Evolutionary conservation across 2,888 invertebrate species (phyloP), one percentile per base, ranked within the genome.

Genomic region (Coecobrya sp.): DNA sequence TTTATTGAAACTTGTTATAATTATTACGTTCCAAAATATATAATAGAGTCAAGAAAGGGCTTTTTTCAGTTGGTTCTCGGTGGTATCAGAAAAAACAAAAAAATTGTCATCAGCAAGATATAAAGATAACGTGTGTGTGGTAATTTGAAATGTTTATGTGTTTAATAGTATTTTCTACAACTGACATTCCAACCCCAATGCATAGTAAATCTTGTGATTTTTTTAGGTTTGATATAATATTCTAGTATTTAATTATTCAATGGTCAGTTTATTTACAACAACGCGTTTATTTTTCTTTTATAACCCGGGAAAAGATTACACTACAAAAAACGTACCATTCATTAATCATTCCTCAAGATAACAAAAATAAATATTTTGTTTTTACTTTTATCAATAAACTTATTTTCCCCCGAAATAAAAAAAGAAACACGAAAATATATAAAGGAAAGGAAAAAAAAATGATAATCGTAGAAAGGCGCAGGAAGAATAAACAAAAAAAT

Each of bases 401-500:
- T n/a, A n/a, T n/a, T 2, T 27, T 27, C 65, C 68, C 68, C 36
- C n/a, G 3, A 8, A 68, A 68, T n/a, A 68, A 68, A 30, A 68
- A 25, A 68, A 68, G 16, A 68, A 25, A 65, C 27, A 65, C 65
- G 30, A 30, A n/a, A 52, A 7, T 36, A 4, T 36, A 4, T n/a
- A 59, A 19, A 76, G 5, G 68, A 52, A 79, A 52, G 49, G 27
- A 49, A 79, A 59, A 59, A 8, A 49, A 79, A 59, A 59, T 0
- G 62, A 65, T 42, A 65, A 84, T 84, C 22, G 84, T 84, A 84
- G 84, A 49, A 81, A 81, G 55, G 84, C 65, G 65, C 42, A 65
- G 84, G 25, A 84, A 25, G 25, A 45, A 70, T n/a, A 36, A 70
- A 36, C 4, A 68, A 30, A 68, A 3, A 68, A 68, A 65, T 36